Evolutionary conservation across 2,888 invertebrate genomes (phyloP).

Genomic region (Oscheius onirici): DNA sequence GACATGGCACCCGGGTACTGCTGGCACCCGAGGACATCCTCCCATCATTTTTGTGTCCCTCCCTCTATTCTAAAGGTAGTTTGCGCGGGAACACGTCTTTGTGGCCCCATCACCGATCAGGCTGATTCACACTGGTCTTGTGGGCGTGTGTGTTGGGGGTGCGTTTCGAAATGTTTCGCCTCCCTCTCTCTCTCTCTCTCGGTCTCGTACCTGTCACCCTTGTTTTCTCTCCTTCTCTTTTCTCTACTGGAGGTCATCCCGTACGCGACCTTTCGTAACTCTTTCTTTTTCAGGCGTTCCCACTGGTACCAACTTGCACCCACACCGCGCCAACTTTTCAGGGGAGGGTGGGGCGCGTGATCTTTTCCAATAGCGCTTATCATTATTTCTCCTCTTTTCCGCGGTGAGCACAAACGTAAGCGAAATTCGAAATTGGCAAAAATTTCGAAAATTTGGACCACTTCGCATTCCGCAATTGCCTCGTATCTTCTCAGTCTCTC

Average conservation of each 20-base stretch:
- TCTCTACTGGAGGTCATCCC: conserved; percentile 30
- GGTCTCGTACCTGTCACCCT: conserved; percentile 26
- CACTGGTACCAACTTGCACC: conserved; percentile 18
- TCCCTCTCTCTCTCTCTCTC: background rate
- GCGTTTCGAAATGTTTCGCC: conserved; percentile 37
- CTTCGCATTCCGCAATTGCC: conserved; percentile 7
- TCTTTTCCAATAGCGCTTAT: background rate
- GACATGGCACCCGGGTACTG: background rate
- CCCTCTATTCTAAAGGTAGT: conserved; percentile 10
- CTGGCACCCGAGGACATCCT: conserved; percentile 4
- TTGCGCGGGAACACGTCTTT: conserved; percentile 30
- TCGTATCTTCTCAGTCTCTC: background rate
- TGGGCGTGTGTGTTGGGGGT: conserved; percentile 19
- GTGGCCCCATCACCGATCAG: background rate
- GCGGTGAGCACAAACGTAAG: background rate
- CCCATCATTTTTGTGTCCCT: background rate
- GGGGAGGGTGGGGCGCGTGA: background rate
- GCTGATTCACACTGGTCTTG: conserved; percentile 31
- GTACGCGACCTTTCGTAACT: conserved; percentile 21
- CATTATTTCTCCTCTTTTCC: background rate
- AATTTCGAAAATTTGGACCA: conserved; percentile 9
- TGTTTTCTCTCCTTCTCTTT: conserved; percentile 28
- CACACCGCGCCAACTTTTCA: conserved; percentile 9
- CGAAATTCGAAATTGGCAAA: background rate
- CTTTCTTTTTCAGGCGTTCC: conserved; percentile 3